phyloP scores from a whole-genome alignment of 2,113 vertebrate genomes.

The Globicephala melas region DNA sequence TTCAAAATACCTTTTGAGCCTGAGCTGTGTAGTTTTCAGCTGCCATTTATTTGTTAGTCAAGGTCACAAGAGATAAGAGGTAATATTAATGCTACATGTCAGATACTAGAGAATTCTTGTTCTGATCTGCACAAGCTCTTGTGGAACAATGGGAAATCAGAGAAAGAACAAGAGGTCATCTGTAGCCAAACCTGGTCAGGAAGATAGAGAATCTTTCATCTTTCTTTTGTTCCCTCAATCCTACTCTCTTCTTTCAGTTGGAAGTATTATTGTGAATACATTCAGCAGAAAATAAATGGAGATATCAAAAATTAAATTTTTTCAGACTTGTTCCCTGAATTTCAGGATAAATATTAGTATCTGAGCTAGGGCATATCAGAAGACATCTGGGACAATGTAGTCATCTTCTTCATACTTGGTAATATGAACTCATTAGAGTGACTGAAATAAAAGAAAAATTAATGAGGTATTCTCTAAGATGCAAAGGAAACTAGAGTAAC shows the following conservation, averaged over 20 bases:
- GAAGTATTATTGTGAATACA: not conserved
- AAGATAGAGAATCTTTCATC: not conserved
- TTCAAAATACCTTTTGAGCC: not conserved
- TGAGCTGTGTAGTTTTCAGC: not conserved
- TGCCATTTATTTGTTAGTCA: not conserved
- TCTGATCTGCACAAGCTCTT: not conserved
- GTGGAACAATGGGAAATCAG: not conserved
- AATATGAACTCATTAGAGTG: not conserved
- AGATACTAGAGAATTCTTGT: not conserved
- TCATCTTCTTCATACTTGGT: no score
- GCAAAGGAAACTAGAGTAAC: not conserved
- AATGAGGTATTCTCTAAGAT: not conserved
- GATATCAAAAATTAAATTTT: not conserved
- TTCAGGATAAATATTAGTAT: not conserved
- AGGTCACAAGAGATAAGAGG: not conserved
- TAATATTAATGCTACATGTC: not conserved
- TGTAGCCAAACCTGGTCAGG: not conserved
- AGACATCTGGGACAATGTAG: not conserved
- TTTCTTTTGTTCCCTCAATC: not conserved
- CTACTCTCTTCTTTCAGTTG: not conserved
- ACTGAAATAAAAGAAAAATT: not conserved
- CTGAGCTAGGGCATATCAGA: not conserved
- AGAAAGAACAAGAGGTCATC: not conserved
- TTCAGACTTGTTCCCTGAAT: not conserved
- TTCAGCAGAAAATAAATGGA: not conserved